Conservation (phyloP, 1,140 invertebrate species). For the Diplogasteroides magnus region DNA sequence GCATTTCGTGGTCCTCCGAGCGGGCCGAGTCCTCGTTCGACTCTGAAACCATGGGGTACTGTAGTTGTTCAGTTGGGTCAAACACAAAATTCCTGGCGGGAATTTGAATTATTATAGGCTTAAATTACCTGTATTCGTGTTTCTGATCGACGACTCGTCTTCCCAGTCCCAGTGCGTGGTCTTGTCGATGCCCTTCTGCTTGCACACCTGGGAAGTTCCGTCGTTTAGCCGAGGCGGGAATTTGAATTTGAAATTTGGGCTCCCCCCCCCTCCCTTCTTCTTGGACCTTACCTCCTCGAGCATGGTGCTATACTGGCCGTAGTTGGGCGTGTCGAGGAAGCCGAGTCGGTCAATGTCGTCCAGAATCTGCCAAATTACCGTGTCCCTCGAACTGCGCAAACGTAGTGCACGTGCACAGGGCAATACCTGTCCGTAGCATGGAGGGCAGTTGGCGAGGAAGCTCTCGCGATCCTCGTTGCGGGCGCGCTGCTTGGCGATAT, state of each 20-base stretch:
- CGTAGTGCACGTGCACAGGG: not conserved
- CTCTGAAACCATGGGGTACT: too few relatives aligned
- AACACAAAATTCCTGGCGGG: too few relatives aligned
- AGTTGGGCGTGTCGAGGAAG: conserved; percentile 10
- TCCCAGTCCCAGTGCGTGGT: not conserved
- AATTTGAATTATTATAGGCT: too few relatives aligned
- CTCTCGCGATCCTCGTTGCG: conserved; percentile 9
- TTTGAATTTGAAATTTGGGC: not conserved
- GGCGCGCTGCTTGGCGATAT: conserved; percentile 5
- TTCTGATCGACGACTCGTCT: not conserved
- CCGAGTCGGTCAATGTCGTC: conserved; percentile 11
- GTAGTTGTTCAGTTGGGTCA: too few relatives aligned
- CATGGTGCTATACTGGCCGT: conserved; percentile 1
- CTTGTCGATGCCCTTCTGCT: not conserved
- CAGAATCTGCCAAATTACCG: conserved; percentile 13
- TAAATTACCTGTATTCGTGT: too few relatives aligned
- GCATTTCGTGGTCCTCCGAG: too few relatives aligned
- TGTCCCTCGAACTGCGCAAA: not conserved
- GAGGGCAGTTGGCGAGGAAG: conserved; percentile 13
- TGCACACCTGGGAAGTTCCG: not conserved
- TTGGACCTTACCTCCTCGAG: conserved; percentile 5
- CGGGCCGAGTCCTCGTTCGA: too few relatives aligned
- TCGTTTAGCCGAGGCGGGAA: not conserved
- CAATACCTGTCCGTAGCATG: conserved; percentile 10
- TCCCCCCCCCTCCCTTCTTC: too few relatives aligned